Conservation (phyloP, 2,888 invertebrate genomes). For the Habroteleia sp. region DNA sequence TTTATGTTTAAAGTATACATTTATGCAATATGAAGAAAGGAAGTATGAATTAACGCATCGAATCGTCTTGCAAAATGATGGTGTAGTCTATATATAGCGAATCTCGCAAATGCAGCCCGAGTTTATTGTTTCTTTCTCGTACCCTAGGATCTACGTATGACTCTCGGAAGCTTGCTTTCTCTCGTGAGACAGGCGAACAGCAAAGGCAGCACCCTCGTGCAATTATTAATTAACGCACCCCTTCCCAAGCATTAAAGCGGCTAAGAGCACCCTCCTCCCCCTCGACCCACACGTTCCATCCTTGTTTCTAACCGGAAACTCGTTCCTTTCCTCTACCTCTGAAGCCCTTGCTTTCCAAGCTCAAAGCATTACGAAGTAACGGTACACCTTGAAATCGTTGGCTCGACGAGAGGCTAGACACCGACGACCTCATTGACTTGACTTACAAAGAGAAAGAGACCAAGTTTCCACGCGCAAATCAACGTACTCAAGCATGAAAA, state of each 20-base stretch:
- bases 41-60: constrained; percentile 25
- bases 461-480: constrained; percentile 52
- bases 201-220: constrained; percentile 73
- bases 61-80: constrained; percentile 25
- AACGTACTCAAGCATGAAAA: constrained; percentile 66
- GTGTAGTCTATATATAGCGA: constrained; percentile 21
- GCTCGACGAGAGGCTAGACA: constrained; percentile 67
- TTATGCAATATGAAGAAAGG: constrained; percentile 30
- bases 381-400: constrained; percentile 75
- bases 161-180: constrained; percentile 44
- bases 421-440: constrained; percentile 69
- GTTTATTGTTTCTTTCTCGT: constrained; percentile 25
- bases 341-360: constrained; percentile 70
- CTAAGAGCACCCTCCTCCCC: constrained; percentile 74
- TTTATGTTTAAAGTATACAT: no score
- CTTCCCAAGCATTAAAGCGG: constrained; percentile 80
- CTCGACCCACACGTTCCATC: constrained; percentile 43
- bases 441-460: constrained; percentile 71
- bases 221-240: constrained; percentile 81
- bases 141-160: constrained; percentile 27
- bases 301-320: constrained; percentile 66
- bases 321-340: constrained; percentile 54
- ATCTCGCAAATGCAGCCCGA: constrained; percentile 12
- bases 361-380: constrained; percentile 78
- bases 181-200: constrained; percentile 53